Percentiles rank a stretch among this genome's conserved stretches.
Evolutionary conservation across 2,113 vertebrate genomes (phyloP).

Genomic region (Platysternon megacephalum): DNA sequence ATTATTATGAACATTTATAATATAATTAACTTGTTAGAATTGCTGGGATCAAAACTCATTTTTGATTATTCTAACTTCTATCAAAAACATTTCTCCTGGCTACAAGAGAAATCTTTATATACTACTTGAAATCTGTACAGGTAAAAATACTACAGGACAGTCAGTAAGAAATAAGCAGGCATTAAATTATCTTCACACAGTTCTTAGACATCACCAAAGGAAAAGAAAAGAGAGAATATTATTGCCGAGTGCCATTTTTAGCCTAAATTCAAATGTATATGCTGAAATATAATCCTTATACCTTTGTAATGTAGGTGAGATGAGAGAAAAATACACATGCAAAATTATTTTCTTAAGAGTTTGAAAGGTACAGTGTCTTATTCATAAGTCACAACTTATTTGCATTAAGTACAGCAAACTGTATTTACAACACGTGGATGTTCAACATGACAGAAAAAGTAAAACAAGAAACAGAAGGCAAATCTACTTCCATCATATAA

Average conservation of each 20-base stretch:
- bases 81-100: neutral
- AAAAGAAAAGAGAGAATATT: neutral
- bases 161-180: neutral
- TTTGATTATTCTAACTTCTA: neutral
- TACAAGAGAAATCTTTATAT: neutral
- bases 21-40: neutral
- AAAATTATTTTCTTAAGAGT: neutral
- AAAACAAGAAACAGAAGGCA: neutral
- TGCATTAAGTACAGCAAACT: neutral
- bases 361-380: neutral
- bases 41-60: neutral
- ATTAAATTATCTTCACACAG: neutral
- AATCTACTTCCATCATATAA: neutral
- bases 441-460: slow-evolving; percentile 15
- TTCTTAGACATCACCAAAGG: neutral
- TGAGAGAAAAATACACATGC: neutral
- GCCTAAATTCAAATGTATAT: neutral
- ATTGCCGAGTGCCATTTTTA: neutral
- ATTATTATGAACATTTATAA: neutral
- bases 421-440: neutral
- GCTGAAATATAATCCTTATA: neutral
- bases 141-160: neutral
- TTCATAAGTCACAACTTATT: neutral
- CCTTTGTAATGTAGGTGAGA: neutral
- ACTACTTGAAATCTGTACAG: neutral